Conservation (phyloP, 2,888 invertebrate species). For the Lypha dubia region DNA sequence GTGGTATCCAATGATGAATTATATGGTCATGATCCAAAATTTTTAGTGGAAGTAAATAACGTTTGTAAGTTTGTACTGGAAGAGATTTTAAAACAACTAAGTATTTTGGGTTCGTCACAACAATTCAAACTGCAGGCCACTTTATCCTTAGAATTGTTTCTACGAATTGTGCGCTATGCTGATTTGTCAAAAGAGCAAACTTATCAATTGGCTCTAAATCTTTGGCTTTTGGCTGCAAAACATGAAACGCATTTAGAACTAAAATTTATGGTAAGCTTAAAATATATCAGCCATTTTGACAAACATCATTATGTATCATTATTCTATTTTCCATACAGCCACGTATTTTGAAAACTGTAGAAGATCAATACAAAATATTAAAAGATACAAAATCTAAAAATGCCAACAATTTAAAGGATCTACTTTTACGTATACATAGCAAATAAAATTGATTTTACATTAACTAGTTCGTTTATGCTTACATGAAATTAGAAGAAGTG, state of each 20-base stretch:
- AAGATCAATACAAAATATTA: constrained; percentile 75
- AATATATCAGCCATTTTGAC: neutral
- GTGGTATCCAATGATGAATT: constrained; percentile 96
- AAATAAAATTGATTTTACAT: constrained; percentile 17
- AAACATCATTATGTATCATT: neutral
- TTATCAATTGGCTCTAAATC: constrained; percentile 88
- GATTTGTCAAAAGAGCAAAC: constrained; percentile 86
- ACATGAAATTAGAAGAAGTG: no score
- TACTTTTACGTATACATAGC: constrained; percentile 53
- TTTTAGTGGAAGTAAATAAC: constrained; percentile 90
- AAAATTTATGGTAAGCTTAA: constrained; percentile 81
- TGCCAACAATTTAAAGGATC: constrained; percentile 57
- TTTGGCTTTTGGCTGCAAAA: constrained; percentile 92
- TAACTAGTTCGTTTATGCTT: no score
- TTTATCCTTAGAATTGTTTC: constrained; percentile 90
- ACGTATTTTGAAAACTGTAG: constrained; percentile 77
- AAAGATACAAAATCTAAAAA: constrained; percentile 70
- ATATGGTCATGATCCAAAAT: constrained; percentile 95
- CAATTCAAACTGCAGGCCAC: constrained; percentile 88
- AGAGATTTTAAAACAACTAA: constrained; percentile 89
- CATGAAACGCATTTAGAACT: constrained; percentile 85
- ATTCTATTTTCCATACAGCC: constrained; percentile 72
- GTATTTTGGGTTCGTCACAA: constrained; percentile 87
- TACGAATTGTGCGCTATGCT: constrained; percentile 87
- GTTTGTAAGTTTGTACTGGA: constrained; percentile 90